A percentile compares a stretch with the other conserved stretches of the same genome.
phyloP scores from a whole-genome alignment of 2,113 vertebrate species.

The Synodontis membranacea region DNA sequence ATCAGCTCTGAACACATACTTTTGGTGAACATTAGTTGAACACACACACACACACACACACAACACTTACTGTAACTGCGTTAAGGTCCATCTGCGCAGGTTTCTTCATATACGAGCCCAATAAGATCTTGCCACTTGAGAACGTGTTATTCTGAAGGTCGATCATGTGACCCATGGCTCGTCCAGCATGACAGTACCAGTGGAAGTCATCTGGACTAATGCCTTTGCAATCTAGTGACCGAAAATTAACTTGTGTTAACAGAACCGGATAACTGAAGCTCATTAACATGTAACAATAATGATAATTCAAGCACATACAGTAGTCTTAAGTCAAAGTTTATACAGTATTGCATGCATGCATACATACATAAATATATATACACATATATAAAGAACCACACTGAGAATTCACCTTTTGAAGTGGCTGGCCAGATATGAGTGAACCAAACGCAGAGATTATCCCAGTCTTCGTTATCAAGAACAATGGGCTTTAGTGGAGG shows the following conservation, averaged over 20 bases:
- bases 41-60: neutral
- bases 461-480: conserved; percentile 64
- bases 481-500: conserved; percentile 64
- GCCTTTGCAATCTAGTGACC: conserved; percentile 19
- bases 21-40: neutral
- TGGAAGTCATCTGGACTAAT: conserved; percentile 69
- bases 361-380: neutral
- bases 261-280: neutral
- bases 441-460: conserved; percentile 67
- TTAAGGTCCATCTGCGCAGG: conserved; percentile 68
- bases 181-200: conserved; percentile 68
- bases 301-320: neutral
- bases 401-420: conserved; percentile 47
- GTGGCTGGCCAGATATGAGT: conserved; percentile 62
- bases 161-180: conserved; percentile 63
- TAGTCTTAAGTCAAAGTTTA: neutral
- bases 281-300: neutral
- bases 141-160: conserved; percentile 59
- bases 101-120: conserved; percentile 74
- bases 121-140: conserved; percentile 69
- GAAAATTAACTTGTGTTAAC: neutral
- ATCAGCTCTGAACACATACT: neutral
- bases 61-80: conserved; percentile 24
- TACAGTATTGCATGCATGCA: accelerated
- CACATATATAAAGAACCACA: neutral